phyloP scores from a whole-genome alignment of 2,797 vertebrate species.

The Manis crassicaudata region DNA sequence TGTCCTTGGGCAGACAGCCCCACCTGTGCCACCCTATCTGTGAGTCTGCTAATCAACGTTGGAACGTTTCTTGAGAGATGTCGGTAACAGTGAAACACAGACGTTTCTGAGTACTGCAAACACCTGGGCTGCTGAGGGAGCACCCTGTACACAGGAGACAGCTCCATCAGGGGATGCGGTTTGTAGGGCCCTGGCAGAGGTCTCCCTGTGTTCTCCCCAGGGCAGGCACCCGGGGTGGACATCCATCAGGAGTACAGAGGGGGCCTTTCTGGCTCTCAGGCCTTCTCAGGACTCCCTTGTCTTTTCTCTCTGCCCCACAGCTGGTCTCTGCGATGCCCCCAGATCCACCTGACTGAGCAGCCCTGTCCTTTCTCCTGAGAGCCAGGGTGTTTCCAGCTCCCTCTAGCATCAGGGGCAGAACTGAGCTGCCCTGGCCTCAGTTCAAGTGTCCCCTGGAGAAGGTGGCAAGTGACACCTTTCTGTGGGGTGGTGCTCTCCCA shows the following conservation, averaged over 20 bases:
- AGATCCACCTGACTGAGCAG: too few relatives aligned
- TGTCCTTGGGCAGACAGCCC: not conserved
- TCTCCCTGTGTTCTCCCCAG: not conserved
- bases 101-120: not conserved
- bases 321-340: too few relatives aligned
- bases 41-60: too few relatives aligned
- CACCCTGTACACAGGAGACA: too few relatives aligned
- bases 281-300: too few relatives aligned
- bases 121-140: not conserved
- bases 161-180: rapidly evolving
- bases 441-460: not conserved
- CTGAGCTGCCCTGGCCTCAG: not conserved
- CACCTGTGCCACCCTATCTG: too few relatives aligned
- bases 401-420: not conserved
- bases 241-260: rapidly evolving
- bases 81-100: not conserved
- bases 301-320: too few relatives aligned
- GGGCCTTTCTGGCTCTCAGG: not conserved
- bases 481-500: too few relatives aligned
- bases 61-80: not conserved
- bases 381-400: not conserved
- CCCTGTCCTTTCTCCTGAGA: not conserved
- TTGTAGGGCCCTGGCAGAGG: not conserved
- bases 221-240: not conserved
- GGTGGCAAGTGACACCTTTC: not conserved